Conservation (phyloP, 2,113 vertebrate species). For the Eudyptes chrysolophus region DNA sequence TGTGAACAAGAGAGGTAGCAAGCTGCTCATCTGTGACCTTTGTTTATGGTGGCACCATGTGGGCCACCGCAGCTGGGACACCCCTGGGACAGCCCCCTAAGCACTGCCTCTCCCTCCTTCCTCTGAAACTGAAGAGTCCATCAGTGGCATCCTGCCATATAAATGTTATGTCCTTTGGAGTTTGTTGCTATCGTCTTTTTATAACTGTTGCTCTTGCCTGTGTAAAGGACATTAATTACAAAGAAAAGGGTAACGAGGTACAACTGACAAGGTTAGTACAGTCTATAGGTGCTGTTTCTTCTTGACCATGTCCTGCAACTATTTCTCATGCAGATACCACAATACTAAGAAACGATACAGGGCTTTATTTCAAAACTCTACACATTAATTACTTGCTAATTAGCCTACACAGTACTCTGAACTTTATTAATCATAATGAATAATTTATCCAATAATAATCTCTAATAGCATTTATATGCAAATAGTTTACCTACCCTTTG, state of each 20-base stretch:
- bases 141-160: background rate
- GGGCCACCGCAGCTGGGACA: background rate
- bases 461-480: background rate
- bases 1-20: background rate
- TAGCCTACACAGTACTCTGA: background rate
- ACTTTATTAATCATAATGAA: background rate
- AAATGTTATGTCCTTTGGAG: background rate
- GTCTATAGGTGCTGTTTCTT: background rate
- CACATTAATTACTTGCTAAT: background rate
- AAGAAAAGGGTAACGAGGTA: background rate
- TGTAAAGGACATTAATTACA: background rate
- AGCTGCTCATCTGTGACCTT: background rate
- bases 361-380: background rate
- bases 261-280: background rate
- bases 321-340: background rate
- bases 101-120: background rate
- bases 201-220: background rate
- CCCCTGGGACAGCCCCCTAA: background rate
- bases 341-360: background rate
- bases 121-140: background rate
- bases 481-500: background rate
- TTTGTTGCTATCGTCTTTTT: background rate
- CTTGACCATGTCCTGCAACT: background rate
- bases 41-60: fast-evolving
- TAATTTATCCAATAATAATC: background rate